These are phyloP conservation scores for Scelioninae gen. 1 DNA, from an alignment of 2,888 invertebrate genomes.

Conservation along the genomic window DNA sequence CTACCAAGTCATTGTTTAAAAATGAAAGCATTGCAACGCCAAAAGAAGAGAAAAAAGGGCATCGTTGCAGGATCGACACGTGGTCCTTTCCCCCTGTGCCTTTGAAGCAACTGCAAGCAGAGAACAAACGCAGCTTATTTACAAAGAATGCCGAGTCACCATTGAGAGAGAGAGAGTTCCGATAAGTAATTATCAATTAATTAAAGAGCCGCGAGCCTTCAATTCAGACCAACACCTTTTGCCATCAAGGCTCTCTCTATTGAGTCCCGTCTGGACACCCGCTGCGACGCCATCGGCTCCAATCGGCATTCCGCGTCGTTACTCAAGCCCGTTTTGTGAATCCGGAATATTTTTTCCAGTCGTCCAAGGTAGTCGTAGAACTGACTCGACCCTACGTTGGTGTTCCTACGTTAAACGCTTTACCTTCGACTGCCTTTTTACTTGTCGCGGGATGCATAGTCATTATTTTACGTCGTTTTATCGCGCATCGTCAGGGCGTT, in stretches of 20 bases:
- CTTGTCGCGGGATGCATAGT: slow-evolving; percentile 29
- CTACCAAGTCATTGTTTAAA: slow-evolving; percentile 55
- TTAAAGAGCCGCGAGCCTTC: slow-evolving; percentile 72
- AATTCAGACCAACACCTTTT: slow-evolving; percentile 70
- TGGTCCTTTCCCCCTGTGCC: slow-evolving; percentile 11
- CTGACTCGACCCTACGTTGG: slow-evolving; percentile 43
- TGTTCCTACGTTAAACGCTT: slow-evolving; percentile 42
- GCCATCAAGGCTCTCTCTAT: slow-evolving; percentile 42
- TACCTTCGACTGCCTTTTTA: slow-evolving; percentile 50
- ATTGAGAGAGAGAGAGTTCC: slow-evolving; percentile 72
- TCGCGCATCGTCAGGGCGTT: slow-evolving; percentile 43
- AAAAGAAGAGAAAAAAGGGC: slow-evolving; percentile 6
- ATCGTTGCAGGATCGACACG: slow-evolving; percentile 37
- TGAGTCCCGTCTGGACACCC: slow-evolving; percentile 47
- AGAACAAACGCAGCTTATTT: slow-evolving; percentile 71
- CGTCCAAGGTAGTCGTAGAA: slow-evolving; percentile 45
- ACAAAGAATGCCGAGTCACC: slow-evolving; percentile 73
- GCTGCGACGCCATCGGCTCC: slow-evolving; percentile 62
- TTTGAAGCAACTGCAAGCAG: slow-evolving; percentile 39
- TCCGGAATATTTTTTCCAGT: slow-evolving; percentile 61
- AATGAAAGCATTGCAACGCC: slow-evolving; percentile 36
- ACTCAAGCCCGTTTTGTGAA: slow-evolving; percentile 58
- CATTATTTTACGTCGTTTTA: slow-evolving; percentile 61
- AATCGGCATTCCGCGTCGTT: slow-evolving; percentile 58
- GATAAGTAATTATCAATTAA: slow-evolving; percentile 79